phyloP scores from a whole-genome alignment of 1,140 invertebrate species.

The Bombus turneri region DNA sequence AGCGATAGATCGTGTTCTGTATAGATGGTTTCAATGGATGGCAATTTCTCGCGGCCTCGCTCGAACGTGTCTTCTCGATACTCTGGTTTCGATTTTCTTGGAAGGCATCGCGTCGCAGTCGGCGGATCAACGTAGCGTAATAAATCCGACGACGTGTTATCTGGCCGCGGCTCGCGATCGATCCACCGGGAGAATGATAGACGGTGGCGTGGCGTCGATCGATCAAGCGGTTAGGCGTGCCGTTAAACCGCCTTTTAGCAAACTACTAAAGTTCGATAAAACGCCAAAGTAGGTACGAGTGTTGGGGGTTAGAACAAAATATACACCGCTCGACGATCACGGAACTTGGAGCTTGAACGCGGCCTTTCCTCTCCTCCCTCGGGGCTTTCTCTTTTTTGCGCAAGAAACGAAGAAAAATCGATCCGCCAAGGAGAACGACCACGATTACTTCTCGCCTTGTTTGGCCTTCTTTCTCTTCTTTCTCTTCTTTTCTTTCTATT shows the following conservation, averaged over 20 bases:
- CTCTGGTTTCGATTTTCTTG: not conserved
- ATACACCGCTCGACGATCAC: conserved; percentile 25
- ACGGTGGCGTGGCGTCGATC: not conserved
- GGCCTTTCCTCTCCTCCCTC: not conserved
- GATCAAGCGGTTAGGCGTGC: conserved; percentile 15
- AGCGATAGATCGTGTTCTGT: not conserved
- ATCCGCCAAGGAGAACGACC: conserved; percentile 16
- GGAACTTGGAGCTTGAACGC: not conserved
- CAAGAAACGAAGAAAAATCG: conserved; percentile 15
- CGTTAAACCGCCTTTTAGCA: conserved; percentile 20
- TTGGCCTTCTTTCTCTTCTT: not conserved
- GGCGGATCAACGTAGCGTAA: conserved; percentile 10
- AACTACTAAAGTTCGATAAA: conserved; percentile 26
- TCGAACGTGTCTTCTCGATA: not conserved
- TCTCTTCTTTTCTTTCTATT: not conserved
- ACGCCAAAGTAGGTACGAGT: not conserved
- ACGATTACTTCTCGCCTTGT: conserved; percentile 28
- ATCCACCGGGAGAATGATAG: not conserved
- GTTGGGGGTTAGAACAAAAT: conserved; percentile 4
- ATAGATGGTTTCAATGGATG: too few relatives aligned
- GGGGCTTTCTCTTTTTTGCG: not conserved
- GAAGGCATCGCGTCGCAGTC: not conserved
- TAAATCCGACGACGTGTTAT: conserved; percentile 4
- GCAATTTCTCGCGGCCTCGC: not conserved
- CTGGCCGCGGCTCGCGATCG: not conserved